phyloP scores from a whole-genome alignment of 2,113 vertebrate genomes.

The Nyctibius bracteatus region DNA sequence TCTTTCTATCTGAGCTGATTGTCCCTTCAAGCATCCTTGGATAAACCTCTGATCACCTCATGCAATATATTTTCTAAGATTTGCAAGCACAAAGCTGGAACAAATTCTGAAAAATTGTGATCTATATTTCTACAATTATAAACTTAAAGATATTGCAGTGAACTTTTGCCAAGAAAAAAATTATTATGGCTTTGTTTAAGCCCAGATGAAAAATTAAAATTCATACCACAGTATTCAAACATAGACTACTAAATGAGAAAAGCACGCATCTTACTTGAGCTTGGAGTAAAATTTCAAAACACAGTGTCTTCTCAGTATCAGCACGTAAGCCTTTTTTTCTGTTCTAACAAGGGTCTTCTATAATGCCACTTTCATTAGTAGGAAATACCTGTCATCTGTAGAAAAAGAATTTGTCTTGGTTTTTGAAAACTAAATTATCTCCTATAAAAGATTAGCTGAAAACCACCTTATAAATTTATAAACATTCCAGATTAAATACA shows the following conservation, averaged over 20 bases:
- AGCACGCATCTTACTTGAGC: background rate
- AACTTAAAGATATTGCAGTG: background rate
- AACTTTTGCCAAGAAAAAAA: background rate
- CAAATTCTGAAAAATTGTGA: background rate
- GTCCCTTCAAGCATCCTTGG: background rate
- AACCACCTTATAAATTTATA: background rate
- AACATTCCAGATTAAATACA: background rate
- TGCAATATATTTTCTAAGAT: background rate
- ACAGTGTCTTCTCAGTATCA: background rate
- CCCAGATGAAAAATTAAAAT: background rate
- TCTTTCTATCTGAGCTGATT: background rate
- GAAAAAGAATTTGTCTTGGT: slow-evolving; percentile 12
- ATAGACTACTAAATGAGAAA: background rate
- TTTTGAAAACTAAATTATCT: slow-evolving; percentile 30
- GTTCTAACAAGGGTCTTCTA: background rate
- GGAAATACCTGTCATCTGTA: background rate
- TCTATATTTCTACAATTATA: background rate
- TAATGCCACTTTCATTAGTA: slow-evolving; percentile 22
- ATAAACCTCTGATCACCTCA: background rate
- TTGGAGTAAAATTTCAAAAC: slow-evolving; percentile 17
- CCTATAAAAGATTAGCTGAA: background rate
- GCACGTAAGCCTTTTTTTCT: background rate
- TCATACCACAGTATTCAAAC: background rate
- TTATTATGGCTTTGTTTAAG: background rate
- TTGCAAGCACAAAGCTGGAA: background rate